Conservation (phyloP, 2,797 vertebrate genomes). For the Falco cherrug region DNA sequence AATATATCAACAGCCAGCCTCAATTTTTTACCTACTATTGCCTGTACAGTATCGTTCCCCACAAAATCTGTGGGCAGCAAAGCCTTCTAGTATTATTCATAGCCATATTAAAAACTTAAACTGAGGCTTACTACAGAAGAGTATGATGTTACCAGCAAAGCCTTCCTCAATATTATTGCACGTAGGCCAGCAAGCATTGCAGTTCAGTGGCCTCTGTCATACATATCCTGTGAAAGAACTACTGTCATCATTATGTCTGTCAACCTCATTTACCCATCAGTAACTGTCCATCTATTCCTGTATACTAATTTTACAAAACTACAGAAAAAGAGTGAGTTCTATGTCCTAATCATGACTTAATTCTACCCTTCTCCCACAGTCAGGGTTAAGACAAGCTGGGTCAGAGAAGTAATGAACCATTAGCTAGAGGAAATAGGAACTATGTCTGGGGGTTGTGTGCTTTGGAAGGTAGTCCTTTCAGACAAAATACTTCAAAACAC, state of each 20-base stretch:
- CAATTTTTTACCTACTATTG: neutral
- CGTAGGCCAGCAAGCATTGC: neutral
- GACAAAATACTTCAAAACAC: neutral
- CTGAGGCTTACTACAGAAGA: neutral
- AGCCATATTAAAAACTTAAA: neutral
- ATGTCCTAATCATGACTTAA: neutral
- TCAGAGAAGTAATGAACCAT: neutral
- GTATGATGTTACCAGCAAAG: neutral
- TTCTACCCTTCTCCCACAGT: neutral
- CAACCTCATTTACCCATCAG: neutral
- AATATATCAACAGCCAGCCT: neutral
- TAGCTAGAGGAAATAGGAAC: neutral
- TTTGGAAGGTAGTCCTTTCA: neutral
- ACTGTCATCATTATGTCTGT: neutral
- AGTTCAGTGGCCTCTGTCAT: neutral
- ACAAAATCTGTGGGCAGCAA: neutral
- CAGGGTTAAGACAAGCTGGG: neutral
- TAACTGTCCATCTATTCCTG: neutral
- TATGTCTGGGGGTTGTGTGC: neutral
- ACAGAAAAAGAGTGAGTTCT: neutral
- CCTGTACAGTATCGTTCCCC: neutral
- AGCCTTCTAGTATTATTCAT: neutral
- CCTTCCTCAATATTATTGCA: neutral
- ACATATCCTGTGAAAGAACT: neutral
- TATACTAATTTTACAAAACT: neutral